phyloP scores from a whole-genome alignment of 2,888 invertebrate genomes.

The Ochlodes sylvanus region DNA sequence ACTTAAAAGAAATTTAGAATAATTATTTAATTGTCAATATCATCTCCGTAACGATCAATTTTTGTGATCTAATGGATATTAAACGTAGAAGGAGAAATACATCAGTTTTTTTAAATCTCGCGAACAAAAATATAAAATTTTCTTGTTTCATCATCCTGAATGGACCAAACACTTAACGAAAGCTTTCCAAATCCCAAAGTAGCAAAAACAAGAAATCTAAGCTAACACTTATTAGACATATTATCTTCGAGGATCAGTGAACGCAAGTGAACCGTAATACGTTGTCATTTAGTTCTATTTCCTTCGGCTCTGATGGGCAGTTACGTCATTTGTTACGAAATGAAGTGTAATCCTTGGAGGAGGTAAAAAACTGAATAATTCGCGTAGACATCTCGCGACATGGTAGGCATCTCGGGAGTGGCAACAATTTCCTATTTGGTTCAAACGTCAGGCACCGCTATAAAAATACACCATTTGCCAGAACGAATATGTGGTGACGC shows the following conservation, averaged over 20 bases:
- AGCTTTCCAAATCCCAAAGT: constrained; percentile 71
- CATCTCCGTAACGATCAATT: neutral
- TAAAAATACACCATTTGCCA: constrained; percentile 66
- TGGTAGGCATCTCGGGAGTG: constrained; percentile 69
- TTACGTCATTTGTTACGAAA: constrained; percentile 55
- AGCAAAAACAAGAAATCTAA: constrained; percentile 74
- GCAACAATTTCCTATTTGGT: constrained; percentile 75
- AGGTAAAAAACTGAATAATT: constrained; percentile 77
- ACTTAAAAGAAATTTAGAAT: too few species aligned
- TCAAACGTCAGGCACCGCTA: constrained; percentile 59
- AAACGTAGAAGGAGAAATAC: neutral
- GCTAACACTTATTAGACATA: constrained; percentile 54
- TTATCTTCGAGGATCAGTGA: constrained; percentile 40
- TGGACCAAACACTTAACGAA: constrained; percentile 73
- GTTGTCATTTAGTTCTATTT: constrained; percentile 35
- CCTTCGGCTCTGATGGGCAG: constrained; percentile 36
- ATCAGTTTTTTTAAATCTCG: neutral
- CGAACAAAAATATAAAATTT: constrained; percentile 44
- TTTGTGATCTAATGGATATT: neutral
- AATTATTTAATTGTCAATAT: neutral
- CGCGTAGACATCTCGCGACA: constrained; percentile 69
- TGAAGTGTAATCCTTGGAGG: constrained; percentile 61
- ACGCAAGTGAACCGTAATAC: constrained; percentile 36
- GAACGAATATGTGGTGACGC: constrained; percentile 58
- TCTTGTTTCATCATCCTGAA: constrained; percentile 64